These are phyloP conservation scores for Porites divaricata DNA, from an alignment of 92 coral and sea anemone genomes.

Conservation along the genomic window DNA sequence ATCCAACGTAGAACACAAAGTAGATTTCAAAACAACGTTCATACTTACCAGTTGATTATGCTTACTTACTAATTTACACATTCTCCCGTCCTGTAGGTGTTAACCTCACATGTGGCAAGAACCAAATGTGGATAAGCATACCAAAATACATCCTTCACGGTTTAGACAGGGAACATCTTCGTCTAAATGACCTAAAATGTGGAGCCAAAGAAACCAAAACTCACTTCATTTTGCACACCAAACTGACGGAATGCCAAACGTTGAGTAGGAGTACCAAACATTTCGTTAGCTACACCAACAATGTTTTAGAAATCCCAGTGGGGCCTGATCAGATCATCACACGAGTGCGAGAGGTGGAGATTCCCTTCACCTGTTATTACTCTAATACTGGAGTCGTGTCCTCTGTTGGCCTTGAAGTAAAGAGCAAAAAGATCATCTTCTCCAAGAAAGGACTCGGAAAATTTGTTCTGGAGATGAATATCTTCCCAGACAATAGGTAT, in stretches of 20 bases:
- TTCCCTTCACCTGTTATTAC: conserved; percentile 44
- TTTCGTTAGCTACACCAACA: conserved; percentile 25
- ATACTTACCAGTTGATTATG: too few relatives aligned
- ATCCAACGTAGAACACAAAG: too few relatives aligned
- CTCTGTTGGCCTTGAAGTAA: conserved; percentile 19
- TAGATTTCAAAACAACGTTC: too few relatives aligned
- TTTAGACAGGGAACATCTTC: conserved; percentile 35
- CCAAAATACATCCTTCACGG: conserved; percentile 30
- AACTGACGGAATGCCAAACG: conserved; percentile 37
- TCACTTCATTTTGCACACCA: conserved; percentile 34
- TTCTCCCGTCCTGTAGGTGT: conserved; percentile 5
- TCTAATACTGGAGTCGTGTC: conserved; percentile 50
- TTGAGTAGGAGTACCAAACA: conserved; percentile 10
- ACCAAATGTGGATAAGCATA: conserved; percentile 46
- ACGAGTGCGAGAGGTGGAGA: conserved; percentile 46
- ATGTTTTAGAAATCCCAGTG: conserved; percentile 27
- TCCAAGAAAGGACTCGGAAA: conserved; percentile 32
- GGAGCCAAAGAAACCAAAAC: conserved; percentile 41
- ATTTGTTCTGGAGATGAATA: conserved; percentile 34
- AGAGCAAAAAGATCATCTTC: conserved; percentile 43
- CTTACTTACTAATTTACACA: neutral
- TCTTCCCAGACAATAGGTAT: conserved; percentile 27
- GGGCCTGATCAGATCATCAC: conserved; percentile 17
- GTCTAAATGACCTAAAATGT: conserved; percentile 23
- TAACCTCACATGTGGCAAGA: conserved; percentile 21